Base-by-base conservation (phyloP, 2,113 vertebrate species). In the Holacanthus passer region DNA sequence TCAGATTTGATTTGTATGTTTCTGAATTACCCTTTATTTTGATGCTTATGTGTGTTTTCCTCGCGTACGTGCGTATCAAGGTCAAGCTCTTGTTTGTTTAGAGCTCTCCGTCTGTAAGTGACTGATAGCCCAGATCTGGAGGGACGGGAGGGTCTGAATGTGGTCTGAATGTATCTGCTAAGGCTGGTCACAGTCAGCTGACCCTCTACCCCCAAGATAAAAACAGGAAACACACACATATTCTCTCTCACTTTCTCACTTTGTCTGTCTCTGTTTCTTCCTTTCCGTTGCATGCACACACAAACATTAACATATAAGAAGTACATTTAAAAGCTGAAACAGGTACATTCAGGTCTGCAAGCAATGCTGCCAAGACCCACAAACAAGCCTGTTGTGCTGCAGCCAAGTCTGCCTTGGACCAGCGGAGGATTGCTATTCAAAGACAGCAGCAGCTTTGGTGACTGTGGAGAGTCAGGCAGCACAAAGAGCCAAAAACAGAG, bases 341-440 rank as follows among this genome's bases (percentile, higher is more conserved):
- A 85, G 83, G 62, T 82, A 68, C 53, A 77, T 77, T 79, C 70
- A 85, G 81, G 47, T 70, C 69, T 85, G 70, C 37, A 14, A n/a
- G 63, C 71, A 47, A 70, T 4, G 3, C 68, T 82, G 77, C 91
- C 86, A 89, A 86, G 41, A 63, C 66, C 69, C 50, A 83, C 73
- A 82, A 87, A 82, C 75, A 84, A 79, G 86, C 77, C 68, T 74
- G 86, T 58, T 89, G 89, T 84, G 59, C 69, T 20, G 64, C 29
- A 63, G 77, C 90, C 89, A 86, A 81, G 81, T 86, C 45, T 53
- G 59, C 43, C 50, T 83, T 73, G 83, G 68, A 88, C 79, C 83
- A 85, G 77, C 78, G 64, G 67, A 72, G 24, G 56, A 59, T 55
- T 73, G 80, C 80, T 81, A 74, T 91, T 91, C 83, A 88, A 76